A percentile compares a stretch with the other conserved stretches of the same genome.
These are phyloP conservation scores for Chloroclysta siterata DNA, from an alignment of 2,888 invertebrate species.

Conservation along the genomic window DNA sequence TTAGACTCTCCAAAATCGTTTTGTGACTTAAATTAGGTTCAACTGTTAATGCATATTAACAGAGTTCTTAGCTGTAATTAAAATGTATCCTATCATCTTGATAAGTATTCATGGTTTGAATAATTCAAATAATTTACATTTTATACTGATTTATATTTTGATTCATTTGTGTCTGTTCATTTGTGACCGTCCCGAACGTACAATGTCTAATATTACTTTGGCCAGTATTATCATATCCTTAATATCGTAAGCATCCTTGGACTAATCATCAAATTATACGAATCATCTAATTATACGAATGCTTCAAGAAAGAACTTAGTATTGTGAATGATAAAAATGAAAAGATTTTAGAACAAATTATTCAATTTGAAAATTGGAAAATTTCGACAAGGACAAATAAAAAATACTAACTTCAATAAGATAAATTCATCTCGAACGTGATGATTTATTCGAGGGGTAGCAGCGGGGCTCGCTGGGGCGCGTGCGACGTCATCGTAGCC, in stretches of 20 bases:
- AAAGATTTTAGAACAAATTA: constrained; percentile 31
- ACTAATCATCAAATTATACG: constrained; percentile 56
- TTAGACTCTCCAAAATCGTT: constrained; percentile 63
- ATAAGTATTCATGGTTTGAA: constrained; percentile 1
- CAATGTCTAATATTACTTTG: constrained; percentile 70
- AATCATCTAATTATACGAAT: constrained; percentile 46
- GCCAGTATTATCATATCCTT: constrained; percentile 67
- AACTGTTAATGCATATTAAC: constrained; percentile 29
- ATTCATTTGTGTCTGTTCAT: too few species aligned
- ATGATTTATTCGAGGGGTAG: constrained; percentile 68
- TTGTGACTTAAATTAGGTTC: constrained; percentile 36
- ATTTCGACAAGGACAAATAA: constrained; percentile 45
- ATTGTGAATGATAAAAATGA: constrained; percentile 35
- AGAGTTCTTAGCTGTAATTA: constrained; percentile 9
- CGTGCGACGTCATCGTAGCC: constrained; percentile 68
- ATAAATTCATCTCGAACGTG: constrained; percentile 69
- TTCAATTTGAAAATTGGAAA: constrained; percentile 27
- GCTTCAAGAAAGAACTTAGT: constrained; percentile 45
- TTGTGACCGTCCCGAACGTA: constrained; percentile 70
- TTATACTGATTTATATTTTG: constrained; percentile 47
- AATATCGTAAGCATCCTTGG: constrained; percentile 56
- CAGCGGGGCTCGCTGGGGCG: constrained; percentile 51
- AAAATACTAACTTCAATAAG: constrained; percentile 58
- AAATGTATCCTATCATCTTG: constrained; percentile 6
- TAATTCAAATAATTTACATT: constrained; percentile 11